Evolutionary conservation across 1,140 invertebrate genomes (phyloP), one percentile per base, ranked within the genome.

Genomic region (Camponotus vicinus): DNA sequence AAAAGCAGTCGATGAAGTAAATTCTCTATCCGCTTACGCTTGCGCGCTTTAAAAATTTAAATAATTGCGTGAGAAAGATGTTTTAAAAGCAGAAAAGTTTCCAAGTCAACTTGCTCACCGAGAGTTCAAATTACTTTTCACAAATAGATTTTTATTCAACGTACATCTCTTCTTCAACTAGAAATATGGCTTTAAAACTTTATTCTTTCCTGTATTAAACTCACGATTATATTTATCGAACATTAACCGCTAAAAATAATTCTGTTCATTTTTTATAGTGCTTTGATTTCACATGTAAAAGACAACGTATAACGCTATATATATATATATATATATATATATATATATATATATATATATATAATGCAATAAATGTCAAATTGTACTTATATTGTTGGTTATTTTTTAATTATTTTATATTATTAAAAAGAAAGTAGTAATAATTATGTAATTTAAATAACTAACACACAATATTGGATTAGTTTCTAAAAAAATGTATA

Each of bases 41-140:
- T 82, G 78, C 78, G 67, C 52, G 52, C 1, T 27, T 55, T 55
- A 82, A 69, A 69, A 3, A 82, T 82, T 71, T 3, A 82, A 13
- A 9, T 21, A 37, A 18, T 57, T 70, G 37, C 52, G 52, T 80
- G 66, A 21, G 11, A 4, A 8, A 52, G 9, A 37, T 15, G 3
- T 8, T 69, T 70, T 18, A 37, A 37, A 70, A 42, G 11, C 27
- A 73, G 11, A 27, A 49, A 42, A 73, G 27, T 82, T 73, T 45
- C 1, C 11, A 59, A 73, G 27, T 69, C 34, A 70, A 57, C 34
- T 69, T 69, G 45, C 1, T 80, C 15, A 55, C n/a, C 45, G 64
- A 80, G 34, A 34, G 45, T 70, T 32, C 13, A 8, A 13, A 70
- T 70, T 42, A 21, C 9, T 69, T 80, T 67, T 49, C 34, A 27